Conservation (phyloP, 2,888 invertebrate species). For the Drosophila testacea region DNA sequence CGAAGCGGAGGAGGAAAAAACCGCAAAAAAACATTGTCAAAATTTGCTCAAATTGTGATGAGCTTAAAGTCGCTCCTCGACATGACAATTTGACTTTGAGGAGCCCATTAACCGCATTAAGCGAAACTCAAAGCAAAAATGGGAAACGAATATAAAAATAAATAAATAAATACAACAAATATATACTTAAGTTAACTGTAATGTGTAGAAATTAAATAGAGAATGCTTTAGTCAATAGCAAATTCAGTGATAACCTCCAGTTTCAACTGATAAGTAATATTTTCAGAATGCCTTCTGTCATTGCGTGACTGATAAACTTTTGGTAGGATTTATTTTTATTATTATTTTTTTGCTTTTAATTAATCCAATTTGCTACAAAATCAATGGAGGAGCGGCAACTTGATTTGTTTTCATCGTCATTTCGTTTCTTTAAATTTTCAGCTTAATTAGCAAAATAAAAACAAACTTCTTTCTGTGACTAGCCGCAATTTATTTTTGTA, state of each 20-base stretch:
- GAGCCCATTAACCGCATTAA: constrained; percentile 56
- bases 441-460: constrained; percentile 31
- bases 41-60: constrained; percentile 44
- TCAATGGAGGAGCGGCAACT: constrained; percentile 22
- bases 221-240: constrained; percentile 24
- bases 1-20: neutral
- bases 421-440: constrained; percentile 10
- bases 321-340: constrained; percentile 12
- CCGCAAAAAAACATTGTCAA: constrained; percentile 34
- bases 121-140: constrained; percentile 10
- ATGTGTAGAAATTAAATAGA: constrained; percentile 3
- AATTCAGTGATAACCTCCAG: constrained; percentile 50
- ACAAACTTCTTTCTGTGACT: constrained; percentile 18
- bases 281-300: constrained; percentile 23
- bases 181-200: constrained; percentile 6
- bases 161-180: constrained; percentile 17
- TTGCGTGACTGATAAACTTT: constrained; percentile 66
- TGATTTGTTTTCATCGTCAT: constrained; percentile 17
- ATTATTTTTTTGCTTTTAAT: constrained; percentile 60
- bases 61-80: constrained; percentile 28
- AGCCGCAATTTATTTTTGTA: constrained; percentile 34
- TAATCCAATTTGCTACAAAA: constrained; percentile 52
- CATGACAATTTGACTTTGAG: constrained; percentile 55
- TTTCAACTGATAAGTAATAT: constrained; percentile 37
- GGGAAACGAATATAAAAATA: neutral